phyloP scores from a whole-genome alignment of 2,797 vertebrate species.

The Pogoniulus pusillus region DNA sequence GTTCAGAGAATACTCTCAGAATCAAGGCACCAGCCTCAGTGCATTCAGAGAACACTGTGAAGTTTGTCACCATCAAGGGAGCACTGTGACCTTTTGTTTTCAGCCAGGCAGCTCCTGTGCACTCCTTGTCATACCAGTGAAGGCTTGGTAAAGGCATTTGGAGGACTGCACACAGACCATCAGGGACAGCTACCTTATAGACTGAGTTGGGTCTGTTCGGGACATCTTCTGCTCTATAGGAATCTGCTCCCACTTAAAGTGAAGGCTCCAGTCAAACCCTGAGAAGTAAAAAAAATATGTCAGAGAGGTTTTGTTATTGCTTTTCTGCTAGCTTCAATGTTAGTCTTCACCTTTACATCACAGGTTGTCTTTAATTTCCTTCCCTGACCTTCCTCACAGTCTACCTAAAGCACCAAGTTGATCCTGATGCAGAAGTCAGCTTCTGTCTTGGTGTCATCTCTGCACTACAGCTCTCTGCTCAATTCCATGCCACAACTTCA shows the following conservation, averaged over 20 bases:
- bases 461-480: background rate
- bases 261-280: constrained; percentile 99
- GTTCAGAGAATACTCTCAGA: background rate
- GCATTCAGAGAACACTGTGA: background rate
- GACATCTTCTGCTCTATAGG: constrained; percentile 98
- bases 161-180: background rate
- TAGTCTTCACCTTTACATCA: background rate
- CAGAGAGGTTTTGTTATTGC: background rate
- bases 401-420: background rate
- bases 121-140: background rate
- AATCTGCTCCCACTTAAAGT: constrained; percentile 99
- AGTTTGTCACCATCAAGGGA: background rate
- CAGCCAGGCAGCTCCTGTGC: background rate
- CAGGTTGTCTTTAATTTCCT: background rate
- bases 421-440: background rate
- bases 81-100: background rate
- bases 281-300: background rate
- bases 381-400: background rate
- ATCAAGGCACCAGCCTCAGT: background rate
- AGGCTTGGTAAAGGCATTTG: background rate
- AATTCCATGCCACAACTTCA: background rate
- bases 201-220: constrained; percentile 90
- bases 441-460: background rate
- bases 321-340: background rate
- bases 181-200: constrained; percentile 84